phyloP scores from a whole-genome alignment of 2,888 invertebrate genomes.

The Abscondita cerata region DNA sequence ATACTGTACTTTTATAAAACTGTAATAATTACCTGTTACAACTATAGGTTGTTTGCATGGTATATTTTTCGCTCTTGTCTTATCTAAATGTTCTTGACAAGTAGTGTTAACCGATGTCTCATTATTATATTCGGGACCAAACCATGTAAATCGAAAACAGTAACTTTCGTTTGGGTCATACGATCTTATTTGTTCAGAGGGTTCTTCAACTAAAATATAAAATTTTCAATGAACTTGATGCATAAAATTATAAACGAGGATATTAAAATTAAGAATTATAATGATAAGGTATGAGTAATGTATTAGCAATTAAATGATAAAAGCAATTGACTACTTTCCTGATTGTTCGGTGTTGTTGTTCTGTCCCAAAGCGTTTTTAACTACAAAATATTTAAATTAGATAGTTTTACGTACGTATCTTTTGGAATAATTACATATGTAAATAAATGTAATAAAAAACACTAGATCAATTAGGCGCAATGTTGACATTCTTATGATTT shows the following conservation, averaged over 20 bases:
- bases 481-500: too few species aligned
- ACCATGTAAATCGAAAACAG: slow-evolving; percentile 75
- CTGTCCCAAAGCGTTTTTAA: slow-evolving; percentile 4
- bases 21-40: slow-evolving; percentile 64
- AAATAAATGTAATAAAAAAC: too few species aligned
- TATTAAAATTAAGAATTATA: background rate
- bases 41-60: slow-evolving; percentile 71
- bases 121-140: slow-evolving; percentile 69
- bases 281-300: background rate
- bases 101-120: slow-evolving; percentile 61
- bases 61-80: slow-evolving; percentile 52
- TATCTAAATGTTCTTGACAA: slow-evolving; percentile 51
- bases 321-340: too few species aligned
- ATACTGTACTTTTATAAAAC: background rate
- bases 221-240: background rate
- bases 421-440: too few species aligned
- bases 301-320: too few species aligned
- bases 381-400: slow-evolving; percentile 33
- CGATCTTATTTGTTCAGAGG: background rate
- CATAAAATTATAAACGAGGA: background rate
- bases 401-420: too few species aligned
- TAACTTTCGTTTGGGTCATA: slow-evolving; percentile 47
- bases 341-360: too few species aligned
- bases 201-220: background rate
- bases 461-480: too few species aligned